A percentile compares a stretch with the other conserved stretches of the same genome.
Conservation (phyloP, 2,888 invertebrate species). For the Agonum fuliginosum region DNA sequence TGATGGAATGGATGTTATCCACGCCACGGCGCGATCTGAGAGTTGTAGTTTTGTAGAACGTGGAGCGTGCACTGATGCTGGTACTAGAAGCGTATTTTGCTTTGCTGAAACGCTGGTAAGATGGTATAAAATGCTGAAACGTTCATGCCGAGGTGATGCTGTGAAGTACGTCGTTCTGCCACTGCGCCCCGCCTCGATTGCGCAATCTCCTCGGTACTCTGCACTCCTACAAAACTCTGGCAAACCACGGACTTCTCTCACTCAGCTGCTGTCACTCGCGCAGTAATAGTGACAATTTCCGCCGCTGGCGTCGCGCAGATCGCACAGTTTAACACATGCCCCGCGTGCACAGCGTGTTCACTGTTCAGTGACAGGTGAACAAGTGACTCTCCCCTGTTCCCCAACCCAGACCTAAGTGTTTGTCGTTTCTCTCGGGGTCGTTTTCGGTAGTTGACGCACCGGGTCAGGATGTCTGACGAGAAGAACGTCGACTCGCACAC, state of each 20-base stretch:
- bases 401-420: not conserved
- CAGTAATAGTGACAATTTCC: not conserved
- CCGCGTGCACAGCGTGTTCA: not conserved
- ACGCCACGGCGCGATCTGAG: too few relatives aligned
- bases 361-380: not conserved
- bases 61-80: too few relatives aligned
- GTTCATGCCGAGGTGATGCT: not conserved
- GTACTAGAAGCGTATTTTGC: too few relatives aligned
- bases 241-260: not conserved
- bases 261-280: not conserved
- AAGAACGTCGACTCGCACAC: conserved; percentile 62
- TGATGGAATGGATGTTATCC: too few relatives aligned
- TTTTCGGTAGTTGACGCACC: not conserved
- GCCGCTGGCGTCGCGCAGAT: not conserved
- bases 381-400: not conserved
- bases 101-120: too few relatives aligned
- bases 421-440: not conserved
- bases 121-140: too few relatives aligned
- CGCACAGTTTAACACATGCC: not conserved
- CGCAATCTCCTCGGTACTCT: not conserved
- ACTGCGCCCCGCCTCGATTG: not conserved
- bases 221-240: too few relatives aligned
- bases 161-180: not conserved
- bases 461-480: conserved; percentile 34
- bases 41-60: too few relatives aligned